Percentiles rank a stretch among this genome's conserved stretches.
Evolutionary conservation across 2,797 vertebrate genomes (phyloP).

Genomic region (Pseudochromis fuscus): DNA sequence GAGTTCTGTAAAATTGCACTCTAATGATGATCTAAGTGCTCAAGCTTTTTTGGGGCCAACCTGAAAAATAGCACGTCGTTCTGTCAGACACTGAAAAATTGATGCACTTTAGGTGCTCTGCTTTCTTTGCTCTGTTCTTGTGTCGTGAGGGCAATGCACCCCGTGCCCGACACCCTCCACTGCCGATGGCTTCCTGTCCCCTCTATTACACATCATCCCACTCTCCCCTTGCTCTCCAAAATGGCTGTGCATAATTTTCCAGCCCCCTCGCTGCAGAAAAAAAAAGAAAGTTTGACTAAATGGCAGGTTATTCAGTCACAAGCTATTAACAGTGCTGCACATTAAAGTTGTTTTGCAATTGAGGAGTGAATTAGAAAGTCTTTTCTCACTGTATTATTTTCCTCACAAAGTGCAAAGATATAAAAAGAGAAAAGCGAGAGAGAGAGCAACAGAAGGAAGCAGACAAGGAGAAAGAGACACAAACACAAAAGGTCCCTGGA

Average conservation of each 20-base stretch:
- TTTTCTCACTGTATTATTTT: slow-evolving; percentile 58
- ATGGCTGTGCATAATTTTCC: slow-evolving; percentile 54
- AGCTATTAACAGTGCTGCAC: slow-evolving; percentile 66
- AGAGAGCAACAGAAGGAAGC: neutral
- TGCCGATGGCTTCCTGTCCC: slow-evolving; percentile 44
- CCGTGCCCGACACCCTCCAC: slow-evolving; percentile 36
- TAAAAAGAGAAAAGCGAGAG: slow-evolving; percentile 36
- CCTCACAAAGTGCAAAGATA: slow-evolving; percentile 48
- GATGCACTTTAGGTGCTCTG: slow-evolving; percentile 73
- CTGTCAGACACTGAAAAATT: slow-evolving; percentile 71
- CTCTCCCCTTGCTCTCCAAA: slow-evolving; percentile 33
- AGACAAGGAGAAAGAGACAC: slow-evolving; percentile 43
- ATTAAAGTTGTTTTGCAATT: slow-evolving; percentile 69
- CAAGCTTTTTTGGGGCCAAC: slow-evolving; percentile 40
- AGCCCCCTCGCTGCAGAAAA: slow-evolving; percentile 29
- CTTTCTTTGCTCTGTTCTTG: slow-evolving; percentile 48
- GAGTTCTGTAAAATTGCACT: slow-evolving; percentile 70
- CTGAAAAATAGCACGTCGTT: slow-evolving; percentile 49
- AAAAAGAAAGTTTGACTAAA: slow-evolving; percentile 61
- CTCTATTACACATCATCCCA: slow-evolving; percentile 50
- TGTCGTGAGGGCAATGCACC: slow-evolving; percentile 55
- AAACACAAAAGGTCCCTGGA: slow-evolving; percentile 66
- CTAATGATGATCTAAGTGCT: slow-evolving; percentile 80
- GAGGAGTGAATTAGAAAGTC: slow-evolving; percentile 60
- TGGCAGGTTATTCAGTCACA: slow-evolving; percentile 73